Conservation (phyloP, 2,888 invertebrate genomes). For the Stenichneumon culpator region DNA sequence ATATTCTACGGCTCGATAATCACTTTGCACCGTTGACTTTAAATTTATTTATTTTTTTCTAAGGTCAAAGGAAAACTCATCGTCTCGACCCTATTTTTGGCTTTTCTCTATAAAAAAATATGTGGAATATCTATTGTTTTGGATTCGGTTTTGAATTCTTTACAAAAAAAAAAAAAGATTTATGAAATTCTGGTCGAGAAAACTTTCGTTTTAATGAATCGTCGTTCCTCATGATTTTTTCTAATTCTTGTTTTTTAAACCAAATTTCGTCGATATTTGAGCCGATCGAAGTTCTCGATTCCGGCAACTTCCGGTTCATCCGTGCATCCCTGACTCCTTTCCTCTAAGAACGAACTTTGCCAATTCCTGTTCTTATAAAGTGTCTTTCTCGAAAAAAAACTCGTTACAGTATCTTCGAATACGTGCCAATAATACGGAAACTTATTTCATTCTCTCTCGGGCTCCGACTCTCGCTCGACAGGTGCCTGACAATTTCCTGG, state of each 20-base stretch:
- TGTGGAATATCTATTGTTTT: too few species aligned
- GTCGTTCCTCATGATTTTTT: background rate
- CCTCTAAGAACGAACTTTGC: background rate
- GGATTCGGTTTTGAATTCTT: too few species aligned
- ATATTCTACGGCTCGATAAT: too few species aligned
- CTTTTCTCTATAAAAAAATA: too few species aligned
- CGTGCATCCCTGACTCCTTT: background rate
- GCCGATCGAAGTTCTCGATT: background rate
- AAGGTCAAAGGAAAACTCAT: too few species aligned
- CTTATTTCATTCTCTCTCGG: constrained; percentile 7
- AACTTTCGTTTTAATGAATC: background rate
- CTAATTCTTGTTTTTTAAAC: background rate
- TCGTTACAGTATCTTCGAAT: background rate
- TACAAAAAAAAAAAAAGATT: too few species aligned
- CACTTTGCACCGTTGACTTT: too few species aligned
- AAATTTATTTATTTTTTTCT: too few species aligned
- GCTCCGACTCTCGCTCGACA: constrained; percentile 45
- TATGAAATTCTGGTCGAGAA: background rate
- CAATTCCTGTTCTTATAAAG: background rate
- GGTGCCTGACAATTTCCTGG: constrained; percentile 53
- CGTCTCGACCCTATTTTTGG: too few species aligned
- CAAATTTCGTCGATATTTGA: background rate
- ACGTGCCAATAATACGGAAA: constrained; percentile 3
- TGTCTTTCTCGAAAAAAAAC: background rate
- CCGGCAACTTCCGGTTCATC: background rate